Conservation (phyloP, 2,113 vertebrate species). For the Odontophorus gujanensis region DNA sequence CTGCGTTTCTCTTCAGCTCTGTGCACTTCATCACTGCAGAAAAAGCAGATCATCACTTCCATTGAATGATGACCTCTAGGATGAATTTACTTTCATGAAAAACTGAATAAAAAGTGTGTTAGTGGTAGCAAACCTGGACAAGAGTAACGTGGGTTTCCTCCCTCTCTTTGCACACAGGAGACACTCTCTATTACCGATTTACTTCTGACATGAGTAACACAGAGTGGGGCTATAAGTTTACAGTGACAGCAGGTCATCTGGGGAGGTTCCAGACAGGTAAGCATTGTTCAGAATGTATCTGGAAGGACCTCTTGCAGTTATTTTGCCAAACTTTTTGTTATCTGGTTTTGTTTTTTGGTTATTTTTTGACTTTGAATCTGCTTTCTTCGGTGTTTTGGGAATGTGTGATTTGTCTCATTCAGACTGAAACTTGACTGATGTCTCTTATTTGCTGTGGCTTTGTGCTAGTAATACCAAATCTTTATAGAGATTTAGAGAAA, state of each 20-base stretch:
- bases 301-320: neutral
- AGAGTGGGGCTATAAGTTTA: constrained; percentile 98
- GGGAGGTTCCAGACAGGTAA: constrained; percentile 97
- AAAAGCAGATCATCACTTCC: neutral
- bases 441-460: neutral
- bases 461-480: neutral
- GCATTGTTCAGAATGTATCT: neutral
- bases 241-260: constrained; percentile 93
- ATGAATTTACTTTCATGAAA: neutral
- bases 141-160: neutral
- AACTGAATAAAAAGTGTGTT: neutral
- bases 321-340: neutral
- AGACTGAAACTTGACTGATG: neutral
- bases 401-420: neutral
- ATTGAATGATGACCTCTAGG: neutral
- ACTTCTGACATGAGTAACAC: constrained; percentile 99
- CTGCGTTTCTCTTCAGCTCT: neutral
- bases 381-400: neutral
- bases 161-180: constrained; percentile 78
- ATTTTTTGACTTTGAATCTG: neutral
- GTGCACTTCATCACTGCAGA: neutral
- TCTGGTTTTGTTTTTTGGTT: neutral
- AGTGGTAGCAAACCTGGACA: neutral
- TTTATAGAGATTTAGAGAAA: neutral
- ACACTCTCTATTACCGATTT: constrained; percentile 92